Evolutionary conservation across 2,113 vertebrate species (phyloP), one percentile per base, ranked within the genome.

Genomic region (Elachura formosa): DNA sequence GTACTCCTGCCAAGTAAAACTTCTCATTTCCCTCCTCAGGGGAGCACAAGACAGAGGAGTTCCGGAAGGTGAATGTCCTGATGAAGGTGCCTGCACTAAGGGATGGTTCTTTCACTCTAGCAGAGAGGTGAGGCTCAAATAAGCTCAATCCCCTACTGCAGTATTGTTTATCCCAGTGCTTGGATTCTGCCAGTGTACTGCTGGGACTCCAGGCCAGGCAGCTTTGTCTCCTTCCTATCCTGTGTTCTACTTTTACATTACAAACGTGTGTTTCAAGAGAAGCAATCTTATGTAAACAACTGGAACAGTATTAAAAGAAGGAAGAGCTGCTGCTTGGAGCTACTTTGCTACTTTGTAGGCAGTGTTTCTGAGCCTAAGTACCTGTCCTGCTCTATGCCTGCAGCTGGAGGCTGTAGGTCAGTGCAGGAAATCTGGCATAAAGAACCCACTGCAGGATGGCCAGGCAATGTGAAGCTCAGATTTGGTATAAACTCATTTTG

Each of bases 21-120:
- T 20, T 59, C 73, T 89, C 45, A 2, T 71, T 71, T 83, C 11
- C 52, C 21, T 83, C 72, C 80, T 36, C 83, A 99, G 99, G 98
- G 38, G 93, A 98, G 79, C 98, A 99, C 23, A 96, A 84, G 94
- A 95, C 94, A 0, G 97, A 98, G 59, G 98, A 98, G 10, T 99
- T 98, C 93, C 97, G 34, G 23, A 98, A 98, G 81, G 84, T 99
- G 80, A 99, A 97, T 48, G 0, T 87, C 1, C 33, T 98, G 79
- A 98, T 93, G 96, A 98, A 98, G 79, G 97, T 98, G 59, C 99
- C 98, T 0, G 98, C 98, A 1, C 88, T 99, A 56, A 98, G 75
- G 94, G 99, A 99, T 16, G 99, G 98, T 31, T 96, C 97, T 79
- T 99, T 99, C 81, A 85, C 98, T 66, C 96, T 99, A 85, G 95